A percentile compares a stretch with the other conserved stretches of the same genome.
phyloP scores from a whole-genome alignment of 2,113 vertebrate genomes.

The Tachysurus vachellii region DNA sequence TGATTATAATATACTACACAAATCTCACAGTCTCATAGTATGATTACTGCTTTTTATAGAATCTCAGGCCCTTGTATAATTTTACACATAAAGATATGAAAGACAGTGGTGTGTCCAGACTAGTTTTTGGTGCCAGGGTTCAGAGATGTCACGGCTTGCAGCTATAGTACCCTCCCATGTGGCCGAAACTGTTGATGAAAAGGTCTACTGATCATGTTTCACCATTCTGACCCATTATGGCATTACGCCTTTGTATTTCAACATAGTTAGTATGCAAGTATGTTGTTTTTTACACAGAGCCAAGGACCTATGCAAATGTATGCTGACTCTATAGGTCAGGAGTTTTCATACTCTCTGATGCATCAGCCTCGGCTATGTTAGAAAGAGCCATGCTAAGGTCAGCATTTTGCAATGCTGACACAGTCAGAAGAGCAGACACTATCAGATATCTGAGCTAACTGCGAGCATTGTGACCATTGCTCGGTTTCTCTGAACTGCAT shows the following conservation, averaged over 20 bases:
- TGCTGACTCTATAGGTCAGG: constrained; percentile 20
- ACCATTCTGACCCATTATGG: not conserved
- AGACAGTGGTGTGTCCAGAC: not conserved
- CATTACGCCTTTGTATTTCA: not conserved
- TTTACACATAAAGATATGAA: not conserved
- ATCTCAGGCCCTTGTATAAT: not conserved
- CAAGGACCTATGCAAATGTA: constrained; percentile 2
- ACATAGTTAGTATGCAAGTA: not conserved
- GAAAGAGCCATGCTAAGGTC: constrained; percentile 14
- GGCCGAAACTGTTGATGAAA: not conserved
- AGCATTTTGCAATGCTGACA: constrained; percentile 36
- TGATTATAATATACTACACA: not conserved
- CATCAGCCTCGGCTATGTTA: not conserved
- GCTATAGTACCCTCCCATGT: not conserved
- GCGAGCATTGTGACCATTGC: not conserved
- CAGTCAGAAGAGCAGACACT: constrained; percentile 1
- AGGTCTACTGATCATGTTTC: not conserved
- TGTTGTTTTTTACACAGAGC: not conserved
- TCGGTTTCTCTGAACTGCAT: not conserved
- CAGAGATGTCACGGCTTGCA: not conserved
- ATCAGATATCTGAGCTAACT: constrained; percentile 36
- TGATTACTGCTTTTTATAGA: not conserved
- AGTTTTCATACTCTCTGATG: constrained; percentile 27
- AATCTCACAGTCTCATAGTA: not conserved
- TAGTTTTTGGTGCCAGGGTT: no score